Evolutionary conservation across 2,113 vertebrate species (phyloP).

Genomic region (Indicator indicator): DNA sequence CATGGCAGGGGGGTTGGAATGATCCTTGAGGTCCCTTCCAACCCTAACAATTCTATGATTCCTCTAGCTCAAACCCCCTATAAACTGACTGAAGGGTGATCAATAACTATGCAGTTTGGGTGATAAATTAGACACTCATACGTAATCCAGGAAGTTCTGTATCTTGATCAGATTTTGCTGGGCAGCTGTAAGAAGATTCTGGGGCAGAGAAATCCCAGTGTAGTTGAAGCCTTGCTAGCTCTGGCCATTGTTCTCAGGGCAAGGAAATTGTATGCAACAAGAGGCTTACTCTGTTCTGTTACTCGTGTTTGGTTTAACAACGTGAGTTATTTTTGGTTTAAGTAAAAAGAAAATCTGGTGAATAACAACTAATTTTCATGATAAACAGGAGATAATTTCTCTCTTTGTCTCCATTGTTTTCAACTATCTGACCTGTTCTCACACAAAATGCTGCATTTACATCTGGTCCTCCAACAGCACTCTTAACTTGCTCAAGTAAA

Average conservation of each 20-base stretch:
- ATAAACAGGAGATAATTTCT: neutral
- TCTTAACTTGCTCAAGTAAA: neutral
- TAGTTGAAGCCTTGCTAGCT: neutral
- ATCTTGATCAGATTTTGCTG: conserved; percentile 3
- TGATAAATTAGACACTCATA: conserved; percentile 11
- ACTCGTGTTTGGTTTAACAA: neutral
- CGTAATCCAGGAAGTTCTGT: conserved; percentile 20
- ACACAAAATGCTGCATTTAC: neutral
- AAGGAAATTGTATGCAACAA: neutral
- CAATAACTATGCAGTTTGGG: conserved; percentile 53
- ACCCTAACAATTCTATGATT: too few species aligned
- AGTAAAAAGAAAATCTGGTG: neutral
- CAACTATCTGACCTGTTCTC: neutral
- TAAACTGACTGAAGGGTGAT: conserved; percentile 40
- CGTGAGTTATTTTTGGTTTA: neutral
- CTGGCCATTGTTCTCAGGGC: neutral
- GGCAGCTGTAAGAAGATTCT: neutral
- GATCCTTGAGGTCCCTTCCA: too few species aligned
- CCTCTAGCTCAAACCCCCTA: neutral
- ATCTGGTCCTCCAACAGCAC: neutral
- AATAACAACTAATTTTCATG: neutral
- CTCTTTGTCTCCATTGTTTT: too few species aligned
- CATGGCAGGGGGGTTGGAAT: too few species aligned
- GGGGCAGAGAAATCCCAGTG: neutral
- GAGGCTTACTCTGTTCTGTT: neutral